phyloP scores from a whole-genome alignment of 1,140 invertebrate species.

The Anoplophora glabripennis region DNA sequence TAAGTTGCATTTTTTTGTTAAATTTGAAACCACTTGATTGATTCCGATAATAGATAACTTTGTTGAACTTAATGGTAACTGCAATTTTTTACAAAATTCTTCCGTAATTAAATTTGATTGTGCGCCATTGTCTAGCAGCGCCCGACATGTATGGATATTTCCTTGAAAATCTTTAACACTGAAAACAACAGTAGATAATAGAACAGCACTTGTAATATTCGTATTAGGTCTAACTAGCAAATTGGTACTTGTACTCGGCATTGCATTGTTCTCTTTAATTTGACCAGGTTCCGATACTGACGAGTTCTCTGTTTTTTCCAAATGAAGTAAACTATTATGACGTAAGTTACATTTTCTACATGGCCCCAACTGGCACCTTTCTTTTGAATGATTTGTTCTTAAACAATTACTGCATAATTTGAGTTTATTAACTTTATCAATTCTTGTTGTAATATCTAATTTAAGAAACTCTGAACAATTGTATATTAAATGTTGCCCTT shows the following conservation, averaged over 20 bases:
- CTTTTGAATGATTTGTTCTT: background rate
- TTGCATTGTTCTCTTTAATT: background rate
- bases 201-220: background rate
- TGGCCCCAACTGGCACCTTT: background rate
- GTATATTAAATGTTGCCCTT: no score
- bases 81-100: background rate
- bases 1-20: background rate
- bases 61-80: background rate
- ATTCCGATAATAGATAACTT: background rate
- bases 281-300: background rate
- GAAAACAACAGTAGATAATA: constrained; percentile 2
- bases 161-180: background rate
- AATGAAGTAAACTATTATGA: constrained; percentile 1
- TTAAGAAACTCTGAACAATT: no score
- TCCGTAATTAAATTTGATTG: background rate
- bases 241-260: background rate
- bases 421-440: background rate
- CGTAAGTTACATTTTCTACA: background rate
- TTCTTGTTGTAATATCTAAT: no score
- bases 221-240: background rate
- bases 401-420: constrained; percentile 11
- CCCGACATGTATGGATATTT: background rate
- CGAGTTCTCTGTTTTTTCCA: background rate
- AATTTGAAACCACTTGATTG: background rate
- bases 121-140: background rate